phyloP scores from a whole-genome alignment of 2,113 vertebrate species.

The Chamaea fasciata region DNA sequence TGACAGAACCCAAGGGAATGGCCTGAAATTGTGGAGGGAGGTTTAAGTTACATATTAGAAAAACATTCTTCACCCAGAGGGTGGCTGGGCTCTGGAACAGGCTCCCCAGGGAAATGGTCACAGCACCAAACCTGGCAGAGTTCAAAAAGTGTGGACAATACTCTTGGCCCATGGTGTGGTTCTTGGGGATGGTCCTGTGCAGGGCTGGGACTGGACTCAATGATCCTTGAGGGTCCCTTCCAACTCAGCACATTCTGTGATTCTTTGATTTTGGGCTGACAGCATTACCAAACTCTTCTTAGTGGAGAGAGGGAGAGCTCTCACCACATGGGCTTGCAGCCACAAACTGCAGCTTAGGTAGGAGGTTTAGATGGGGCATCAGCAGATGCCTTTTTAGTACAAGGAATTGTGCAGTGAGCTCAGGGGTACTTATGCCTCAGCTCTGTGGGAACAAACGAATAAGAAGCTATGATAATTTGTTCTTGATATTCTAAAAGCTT shows the following conservation, averaged over 20 bases:
- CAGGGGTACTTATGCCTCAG: neutral
- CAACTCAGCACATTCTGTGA: neutral
- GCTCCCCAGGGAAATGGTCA: neutral
- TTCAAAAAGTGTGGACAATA: neutral
- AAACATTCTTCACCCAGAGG: neutral
- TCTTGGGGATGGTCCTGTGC: neutral
- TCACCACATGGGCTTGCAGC: neutral
- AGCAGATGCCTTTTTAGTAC: neutral
- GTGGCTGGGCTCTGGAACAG: neutral
- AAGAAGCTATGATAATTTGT: neutral
- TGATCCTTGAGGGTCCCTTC: neutral
- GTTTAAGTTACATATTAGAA: neutral
- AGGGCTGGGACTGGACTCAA: neutral
- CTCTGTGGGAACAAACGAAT: neutral
- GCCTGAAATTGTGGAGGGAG: too few relatives aligned
- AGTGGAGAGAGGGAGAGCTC: neutral
- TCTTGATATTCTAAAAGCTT: neutral
- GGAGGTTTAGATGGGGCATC: neutral
- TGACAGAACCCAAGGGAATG: neutral
- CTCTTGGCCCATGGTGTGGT: fast-evolving
- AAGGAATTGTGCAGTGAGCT: neutral
- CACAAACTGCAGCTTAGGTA: neutral
- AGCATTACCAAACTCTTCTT: fast-evolving
- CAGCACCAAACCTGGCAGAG: neutral
- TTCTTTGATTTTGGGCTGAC: neutral